These are phyloP conservation scores for Nycticorax nycticorax DNA, from an alignment of 2,113 vertebrate species.

Conservation along the genomic window DNA sequence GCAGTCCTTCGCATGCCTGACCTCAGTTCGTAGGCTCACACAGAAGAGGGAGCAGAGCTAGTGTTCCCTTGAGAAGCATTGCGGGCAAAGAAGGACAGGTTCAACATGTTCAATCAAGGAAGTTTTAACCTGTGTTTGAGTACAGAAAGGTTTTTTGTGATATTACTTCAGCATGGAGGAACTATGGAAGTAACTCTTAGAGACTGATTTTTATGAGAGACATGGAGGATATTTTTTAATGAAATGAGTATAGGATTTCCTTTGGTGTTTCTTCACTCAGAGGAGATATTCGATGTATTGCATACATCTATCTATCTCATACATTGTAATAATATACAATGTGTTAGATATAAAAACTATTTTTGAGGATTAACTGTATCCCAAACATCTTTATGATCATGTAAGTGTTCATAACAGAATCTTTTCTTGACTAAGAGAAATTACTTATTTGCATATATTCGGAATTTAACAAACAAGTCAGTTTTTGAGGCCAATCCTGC, in stretches of 20 bases:
- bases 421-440: neutral
- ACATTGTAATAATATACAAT: neutral
- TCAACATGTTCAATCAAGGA: neutral
- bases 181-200: neutral
- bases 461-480: neutral
- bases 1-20: neutral
- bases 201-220: neutral
- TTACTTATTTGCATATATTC: neutral
- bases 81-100: neutral
- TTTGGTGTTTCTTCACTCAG: neutral
- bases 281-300: neutral
- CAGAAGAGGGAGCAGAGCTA: neutral
- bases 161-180: neutral
- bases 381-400: neutral
- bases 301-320: neutral
- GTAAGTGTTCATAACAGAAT: neutral
- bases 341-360: neutral
- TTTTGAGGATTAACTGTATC: neutral
- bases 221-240: neutral
- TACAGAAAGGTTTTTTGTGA: neutral
- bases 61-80: neutral
- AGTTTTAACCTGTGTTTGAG: neutral
- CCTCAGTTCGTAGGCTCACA: neutral
- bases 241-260: neutral
- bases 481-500: neutral